Evolutionary conservation across 2,888 invertebrate genomes (phyloP).

Genomic region (Cepaea hortensis): DNA sequence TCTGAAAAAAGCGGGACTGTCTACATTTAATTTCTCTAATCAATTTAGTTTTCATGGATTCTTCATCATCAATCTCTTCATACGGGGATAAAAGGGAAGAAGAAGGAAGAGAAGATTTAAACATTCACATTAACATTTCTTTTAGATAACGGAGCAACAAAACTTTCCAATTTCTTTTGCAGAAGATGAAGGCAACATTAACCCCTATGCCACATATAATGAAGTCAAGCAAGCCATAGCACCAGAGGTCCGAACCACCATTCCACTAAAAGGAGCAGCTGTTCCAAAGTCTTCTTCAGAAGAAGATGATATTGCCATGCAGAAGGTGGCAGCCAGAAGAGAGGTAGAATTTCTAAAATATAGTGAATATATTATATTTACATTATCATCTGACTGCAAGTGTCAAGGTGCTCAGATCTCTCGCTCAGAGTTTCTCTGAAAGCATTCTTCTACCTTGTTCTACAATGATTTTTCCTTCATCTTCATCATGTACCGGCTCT

Average conservation of each 20-base stretch:
- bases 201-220: conserved; percentile 97
- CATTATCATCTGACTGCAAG: too few relatives aligned
- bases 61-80: too few relatives aligned
- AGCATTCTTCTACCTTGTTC: too few relatives aligned
- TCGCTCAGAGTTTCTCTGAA: too few relatives aligned
- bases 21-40: too few relatives aligned
- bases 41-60: too few relatives aligned
- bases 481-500: too few relatives aligned
- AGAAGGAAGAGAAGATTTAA: not conserved
- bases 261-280: conserved; percentile 51
- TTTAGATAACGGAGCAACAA: not conserved
- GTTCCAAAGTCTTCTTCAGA: conserved; percentile 57
- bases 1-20: too few relatives aligned
- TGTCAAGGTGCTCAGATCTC: too few relatives aligned
- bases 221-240: conserved; percentile 66
- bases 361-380: too few relatives aligned
- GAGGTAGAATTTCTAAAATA: conserved; percentile 57
- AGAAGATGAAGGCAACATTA: conserved; percentile 88
- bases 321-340: conserved; percentile 69
- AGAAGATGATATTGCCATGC: conserved; percentile 66
- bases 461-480: too few relatives aligned
- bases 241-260: conserved; percentile 50
- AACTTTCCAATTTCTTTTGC: conserved; percentile 12
- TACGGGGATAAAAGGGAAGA: too few relatives aligned
- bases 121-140: not conserved